A percentile compares a stretch with the other conserved stretches of the same genome.
phyloP scores from a whole-genome alignment of 2,888 invertebrate genomes.

The Ischnura elegans region DNA sequence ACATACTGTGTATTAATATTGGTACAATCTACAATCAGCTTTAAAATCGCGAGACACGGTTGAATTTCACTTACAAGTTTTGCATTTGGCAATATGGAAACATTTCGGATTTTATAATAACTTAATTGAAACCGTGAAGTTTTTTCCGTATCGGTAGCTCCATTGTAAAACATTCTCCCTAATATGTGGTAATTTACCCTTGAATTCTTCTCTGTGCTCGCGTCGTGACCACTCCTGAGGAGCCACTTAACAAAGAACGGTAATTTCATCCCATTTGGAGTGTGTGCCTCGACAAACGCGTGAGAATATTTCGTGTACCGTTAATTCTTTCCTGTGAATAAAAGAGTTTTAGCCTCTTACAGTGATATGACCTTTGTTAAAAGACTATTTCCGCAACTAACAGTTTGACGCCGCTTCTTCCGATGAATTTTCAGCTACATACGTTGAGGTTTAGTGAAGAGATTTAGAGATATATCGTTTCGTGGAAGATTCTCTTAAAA shows the following conservation, averaged over 20 bases:
- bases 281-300: background rate
- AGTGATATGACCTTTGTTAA: background rate
- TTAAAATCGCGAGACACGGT: too few species aligned
- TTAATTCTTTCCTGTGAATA: background rate
- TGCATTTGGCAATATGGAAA: too few species aligned
- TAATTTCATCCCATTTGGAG: background rate
- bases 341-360: background rate
- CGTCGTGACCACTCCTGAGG: background rate
- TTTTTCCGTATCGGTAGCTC: background rate
- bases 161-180: background rate
- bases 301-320: constrained; percentile 10
- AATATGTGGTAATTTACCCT: background rate
- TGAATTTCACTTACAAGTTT: too few species aligned
- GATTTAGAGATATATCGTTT: background rate
- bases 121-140: too few species aligned
- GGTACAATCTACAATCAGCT: too few species aligned
- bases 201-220: background rate
- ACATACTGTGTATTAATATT: too few species aligned
- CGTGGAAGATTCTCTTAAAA: background rate
- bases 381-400: background rate
- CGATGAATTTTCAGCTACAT: background rate
- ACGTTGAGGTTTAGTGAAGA: background rate
- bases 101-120: too few species aligned
- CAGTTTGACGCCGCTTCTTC: background rate
- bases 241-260: constrained; percentile 9